Percentiles rank a stretch among this genome's conserved stretches.
Conservation (phyloP, 2,888 invertebrate species). For the Myopa testacea region DNA sequence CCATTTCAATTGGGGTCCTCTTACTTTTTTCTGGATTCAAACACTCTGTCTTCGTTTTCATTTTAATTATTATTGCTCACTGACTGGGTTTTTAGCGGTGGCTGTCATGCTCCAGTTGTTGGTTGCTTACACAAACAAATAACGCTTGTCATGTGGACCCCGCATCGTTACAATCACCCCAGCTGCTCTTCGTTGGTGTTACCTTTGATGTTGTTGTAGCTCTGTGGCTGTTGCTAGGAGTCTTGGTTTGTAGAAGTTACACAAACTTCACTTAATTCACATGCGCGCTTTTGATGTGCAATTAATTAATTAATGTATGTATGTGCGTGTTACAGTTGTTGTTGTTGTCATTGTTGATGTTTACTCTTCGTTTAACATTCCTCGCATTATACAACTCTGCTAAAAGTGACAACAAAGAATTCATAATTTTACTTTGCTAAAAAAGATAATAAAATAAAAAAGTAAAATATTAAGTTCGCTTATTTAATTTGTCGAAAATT, state of each 20-base stretch:
- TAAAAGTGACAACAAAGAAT: not conserved
- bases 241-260: conserved; percentile 40
- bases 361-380: conserved; percentile 17
- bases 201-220: conserved; percentile 53
- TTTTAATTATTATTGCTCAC: conserved; percentile 26
- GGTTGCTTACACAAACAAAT: conserved; percentile 12
- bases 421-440: too few species aligned
- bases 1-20: conserved; percentile 15
- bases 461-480: too few species aligned
- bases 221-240: conserved; percentile 44
- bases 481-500: too few species aligned
- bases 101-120: conserved; percentile 32
- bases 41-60: not conserved
- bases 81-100: conserved; percentile 25
- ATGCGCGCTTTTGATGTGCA: conserved; percentile 57
- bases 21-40: not conserved
- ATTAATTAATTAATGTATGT: conserved; percentile 28
- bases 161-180: conserved; percentile 10
- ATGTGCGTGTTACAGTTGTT: conserved; percentile 27
- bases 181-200: conserved; percentile 51
- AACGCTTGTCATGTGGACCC: conserved; percentile 29
- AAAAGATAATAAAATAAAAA: too few species aligned
- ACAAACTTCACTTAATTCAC: conserved; percentile 49
- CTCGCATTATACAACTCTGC: not conserved
- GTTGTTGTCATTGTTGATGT: conserved; percentile 44